These are phyloP conservation scores for Phoxinus phoxinus DNA, from an alignment of 2,113 vertebrate species.

Conservation along the genomic window DNA sequence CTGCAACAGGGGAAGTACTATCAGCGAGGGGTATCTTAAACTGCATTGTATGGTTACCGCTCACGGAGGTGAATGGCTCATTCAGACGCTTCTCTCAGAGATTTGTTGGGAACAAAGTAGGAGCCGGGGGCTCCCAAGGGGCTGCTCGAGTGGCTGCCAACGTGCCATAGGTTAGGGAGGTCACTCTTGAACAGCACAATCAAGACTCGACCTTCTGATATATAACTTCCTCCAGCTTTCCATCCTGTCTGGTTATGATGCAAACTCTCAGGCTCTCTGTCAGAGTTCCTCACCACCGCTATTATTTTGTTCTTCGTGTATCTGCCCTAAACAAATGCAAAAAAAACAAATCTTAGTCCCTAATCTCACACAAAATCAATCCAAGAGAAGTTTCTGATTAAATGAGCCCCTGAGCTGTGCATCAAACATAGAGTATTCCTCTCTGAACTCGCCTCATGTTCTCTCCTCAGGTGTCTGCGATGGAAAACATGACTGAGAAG, in stretches of 20 bases:
- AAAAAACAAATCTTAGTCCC: slow-evolving; percentile 10
- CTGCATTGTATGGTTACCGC: slow-evolving; percentile 73
- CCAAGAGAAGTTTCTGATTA: neutral
- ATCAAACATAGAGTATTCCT: slow-evolving; percentile 28
- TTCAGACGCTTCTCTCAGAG: slow-evolving; percentile 65
- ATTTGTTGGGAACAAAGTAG: slow-evolving; percentile 70
- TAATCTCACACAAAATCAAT: slow-evolving; percentile 40
- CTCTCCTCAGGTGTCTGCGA: slow-evolving; percentile 90
- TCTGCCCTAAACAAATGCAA: slow-evolving; percentile 16
- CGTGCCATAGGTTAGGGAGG: slow-evolving; percentile 84
- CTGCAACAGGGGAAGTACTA: slow-evolving; percentile 69
- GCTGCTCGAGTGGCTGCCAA: slow-evolving; percentile 78
- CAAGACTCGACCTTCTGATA: slow-evolving; percentile 79
- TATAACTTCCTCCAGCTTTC: slow-evolving; percentile 82
- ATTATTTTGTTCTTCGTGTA: slow-evolving; percentile 48
- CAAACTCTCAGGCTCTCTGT: slow-evolving; percentile 35
- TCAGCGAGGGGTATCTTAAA: slow-evolving; percentile 77
- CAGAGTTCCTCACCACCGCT: neutral
- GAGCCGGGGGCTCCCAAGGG: slow-evolving; percentile 57
- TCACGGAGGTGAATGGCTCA: slow-evolving; percentile 69
- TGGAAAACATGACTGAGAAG: slow-evolving; percentile 98
- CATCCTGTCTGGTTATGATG: slow-evolving; percentile 62
- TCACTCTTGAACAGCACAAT: slow-evolving; percentile 79
- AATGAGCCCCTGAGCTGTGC: slow-evolving; percentile 1
- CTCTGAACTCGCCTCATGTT: slow-evolving; percentile 49